Percentiles rank a stretch among this genome's conserved stretches.
These are phyloP conservation scores for Anastatus disparis DNA, from an alignment of 1,140 invertebrate genomes.

Conservation along the genomic window DNA sequence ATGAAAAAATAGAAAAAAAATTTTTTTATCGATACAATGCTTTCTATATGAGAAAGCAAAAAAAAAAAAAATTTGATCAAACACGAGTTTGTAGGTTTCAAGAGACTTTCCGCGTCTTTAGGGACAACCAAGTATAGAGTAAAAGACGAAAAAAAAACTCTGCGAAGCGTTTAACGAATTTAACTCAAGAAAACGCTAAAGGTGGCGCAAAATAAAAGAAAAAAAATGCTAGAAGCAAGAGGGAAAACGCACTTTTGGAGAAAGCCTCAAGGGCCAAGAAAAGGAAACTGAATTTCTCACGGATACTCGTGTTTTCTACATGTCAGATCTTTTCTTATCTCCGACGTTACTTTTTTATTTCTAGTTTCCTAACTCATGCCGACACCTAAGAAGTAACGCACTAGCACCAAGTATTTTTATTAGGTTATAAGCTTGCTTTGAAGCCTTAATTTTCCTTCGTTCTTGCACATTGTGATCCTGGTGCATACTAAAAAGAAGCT, in stretches of 20 bases:
- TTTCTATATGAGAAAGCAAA: too few relatives aligned
- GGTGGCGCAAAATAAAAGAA: slow-evolving; percentile 1
- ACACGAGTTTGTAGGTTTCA: slow-evolving; percentile 27
- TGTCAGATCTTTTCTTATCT: slow-evolving; percentile 22
- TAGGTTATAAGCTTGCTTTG: not conserved
- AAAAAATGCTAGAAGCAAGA: not conserved
- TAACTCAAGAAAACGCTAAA: slow-evolving; percentile 48
- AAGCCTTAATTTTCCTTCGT: slow-evolving; percentile 2
- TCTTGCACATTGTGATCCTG: not conserved
- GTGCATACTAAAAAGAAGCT: not conserved
- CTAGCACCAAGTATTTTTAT: not conserved
- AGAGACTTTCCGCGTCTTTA: slow-evolving; percentile 41
- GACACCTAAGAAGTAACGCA: not conserved
- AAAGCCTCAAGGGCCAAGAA: not conserved
- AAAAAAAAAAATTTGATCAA: slow-evolving; percentile 37
- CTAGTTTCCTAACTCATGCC: not conserved
- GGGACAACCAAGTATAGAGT: slow-evolving; percentile 29
- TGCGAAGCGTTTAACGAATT: slow-evolving; percentile 56
- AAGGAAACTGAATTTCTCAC: slow-evolving; percentile 9
- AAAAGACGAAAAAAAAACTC: not conserved
- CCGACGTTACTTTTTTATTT: not conserved
- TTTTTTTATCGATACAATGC: too few relatives aligned
- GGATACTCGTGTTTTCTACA: slow-evolving; percentile 3
- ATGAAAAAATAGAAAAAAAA: too few relatives aligned
- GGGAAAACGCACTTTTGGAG: slow-evolving; percentile 20